Conservation (phyloP, 2,797 vertebrate species). For the Acanthiza pusilla region DNA sequence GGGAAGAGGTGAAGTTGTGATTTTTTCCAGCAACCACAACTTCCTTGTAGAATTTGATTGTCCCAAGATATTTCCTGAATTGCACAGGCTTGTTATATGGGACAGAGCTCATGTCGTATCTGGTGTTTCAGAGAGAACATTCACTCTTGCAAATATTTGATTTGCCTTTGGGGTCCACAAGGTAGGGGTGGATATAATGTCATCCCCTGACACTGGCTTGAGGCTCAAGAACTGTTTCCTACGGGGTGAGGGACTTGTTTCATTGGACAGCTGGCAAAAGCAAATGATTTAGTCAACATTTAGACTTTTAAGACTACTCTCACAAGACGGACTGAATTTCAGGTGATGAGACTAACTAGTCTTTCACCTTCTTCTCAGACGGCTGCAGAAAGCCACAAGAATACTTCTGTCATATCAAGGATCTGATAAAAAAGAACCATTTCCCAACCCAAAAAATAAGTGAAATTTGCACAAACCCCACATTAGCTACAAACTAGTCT, state of each 20-base stretch:
- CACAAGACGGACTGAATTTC: background rate
- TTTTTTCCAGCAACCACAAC: background rate
- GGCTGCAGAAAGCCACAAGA: background rate
- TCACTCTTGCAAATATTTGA: background rate
- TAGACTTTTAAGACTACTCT: background rate
- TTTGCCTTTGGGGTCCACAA: background rate
- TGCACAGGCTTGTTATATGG: background rate
- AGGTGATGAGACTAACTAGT: background rate
- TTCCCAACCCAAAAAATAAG: background rate
- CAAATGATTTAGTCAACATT: background rate
- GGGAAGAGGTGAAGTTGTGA: background rate
- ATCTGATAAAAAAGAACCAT: background rate
- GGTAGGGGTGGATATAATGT: background rate
- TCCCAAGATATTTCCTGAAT: background rate
- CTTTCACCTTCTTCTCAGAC: background rate
- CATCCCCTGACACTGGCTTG: background rate
- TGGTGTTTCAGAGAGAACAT: background rate
- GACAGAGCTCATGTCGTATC: background rate
- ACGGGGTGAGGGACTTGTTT: background rate
- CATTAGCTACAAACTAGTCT: background rate
- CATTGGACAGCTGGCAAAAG: background rate
- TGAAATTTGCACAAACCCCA: background rate
- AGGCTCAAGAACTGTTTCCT: background rate
- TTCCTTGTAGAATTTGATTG: background rate
- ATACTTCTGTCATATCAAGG: background rate